Percentiles rank a stretch among this genome's conserved stretches.
These are phyloP conservation scores for Ypsolopha scabrella DNA, from an alignment of 2,888 invertebrate genomes.

Conservation along the genomic window DNA sequence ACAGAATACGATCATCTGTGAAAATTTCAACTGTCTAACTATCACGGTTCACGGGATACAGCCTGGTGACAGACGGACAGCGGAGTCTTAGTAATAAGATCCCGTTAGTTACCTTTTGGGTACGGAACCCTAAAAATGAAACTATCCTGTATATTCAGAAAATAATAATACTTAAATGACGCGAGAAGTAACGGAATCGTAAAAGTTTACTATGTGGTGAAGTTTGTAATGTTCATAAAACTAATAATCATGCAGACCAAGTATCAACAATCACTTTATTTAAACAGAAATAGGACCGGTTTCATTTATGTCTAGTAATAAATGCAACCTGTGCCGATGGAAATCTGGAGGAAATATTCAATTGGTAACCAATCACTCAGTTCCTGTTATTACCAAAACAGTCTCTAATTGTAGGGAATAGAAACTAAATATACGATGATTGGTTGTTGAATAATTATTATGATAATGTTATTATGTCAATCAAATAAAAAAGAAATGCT, in stretches of 20 bases:
- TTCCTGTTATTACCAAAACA: constrained; percentile 1
- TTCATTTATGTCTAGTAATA: constrained; percentile 11
- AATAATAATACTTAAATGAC: no score
- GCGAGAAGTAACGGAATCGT: no score
- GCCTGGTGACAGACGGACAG: no score
- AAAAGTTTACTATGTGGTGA: no score
- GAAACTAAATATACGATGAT: neutral
- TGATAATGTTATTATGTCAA: neutral
- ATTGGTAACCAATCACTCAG: constrained; percentile 4
- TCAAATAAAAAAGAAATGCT: constrained; percentile 13
- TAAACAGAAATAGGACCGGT: constrained; percentile 17
- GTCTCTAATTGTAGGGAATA: neutral
- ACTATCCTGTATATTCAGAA: no score
- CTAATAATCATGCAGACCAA: constrained; percentile 24
- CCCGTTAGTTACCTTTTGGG: no score
- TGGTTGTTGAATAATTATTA: neutral
- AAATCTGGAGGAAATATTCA: constrained; percentile 5
- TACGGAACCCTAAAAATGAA: no score
- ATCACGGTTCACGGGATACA: no score
- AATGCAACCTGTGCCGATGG: constrained; percentile 8
- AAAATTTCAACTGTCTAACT: no score
- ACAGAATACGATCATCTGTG: no score
- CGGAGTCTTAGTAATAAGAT: no score
- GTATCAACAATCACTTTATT: constrained; percentile 21
- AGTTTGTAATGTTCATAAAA: neutral